A percentile compares a stretch with the other conserved stretches of the same genome.
These are phyloP conservation scores for Cladorhizidae sp. DNA, from an alignment of 37 sponge, comb jelly and placozoan genomes.

Conservation along the genomic window DNA sequence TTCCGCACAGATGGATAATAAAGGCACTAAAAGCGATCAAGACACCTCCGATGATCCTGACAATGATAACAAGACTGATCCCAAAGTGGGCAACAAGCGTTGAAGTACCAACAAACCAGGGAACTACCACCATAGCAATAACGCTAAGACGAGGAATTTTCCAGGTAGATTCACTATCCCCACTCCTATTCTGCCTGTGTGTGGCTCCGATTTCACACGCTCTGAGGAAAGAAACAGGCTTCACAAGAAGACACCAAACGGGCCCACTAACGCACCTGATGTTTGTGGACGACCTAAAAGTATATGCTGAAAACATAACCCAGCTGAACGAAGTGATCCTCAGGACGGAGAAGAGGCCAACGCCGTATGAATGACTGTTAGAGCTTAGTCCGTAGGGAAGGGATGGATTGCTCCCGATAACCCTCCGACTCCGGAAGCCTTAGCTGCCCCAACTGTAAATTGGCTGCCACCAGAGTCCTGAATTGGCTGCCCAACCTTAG, in stretches of 20 bases:
- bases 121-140: not conserved
- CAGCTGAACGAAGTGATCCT: not conserved
- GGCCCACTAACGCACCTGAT: not conserved
- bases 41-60: not conserved
- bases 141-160: not conserved
- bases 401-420: too few species aligned
- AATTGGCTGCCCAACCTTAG: too few species aligned
- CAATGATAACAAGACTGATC: not conserved
- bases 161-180: too few species aligned
- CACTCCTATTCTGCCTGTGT: not conserved
- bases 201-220: too few species aligned
- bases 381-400: too few species aligned
- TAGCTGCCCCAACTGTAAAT: too few species aligned
- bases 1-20: not conserved
- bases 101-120: not conserved
- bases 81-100: not conserved
- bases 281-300: not conserved
- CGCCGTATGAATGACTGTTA: not conserved
- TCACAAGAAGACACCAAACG: not conserved
- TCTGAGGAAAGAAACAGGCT: not conserved
- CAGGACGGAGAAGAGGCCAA: too few species aligned
- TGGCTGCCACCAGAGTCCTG: too few species aligned
- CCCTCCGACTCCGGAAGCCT: too few species aligned
- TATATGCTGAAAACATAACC: not conserved
- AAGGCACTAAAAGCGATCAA: not conserved